phyloP scores from a whole-genome alignment of 2,888 invertebrate species.

The Drosophila anomelani region DNA sequence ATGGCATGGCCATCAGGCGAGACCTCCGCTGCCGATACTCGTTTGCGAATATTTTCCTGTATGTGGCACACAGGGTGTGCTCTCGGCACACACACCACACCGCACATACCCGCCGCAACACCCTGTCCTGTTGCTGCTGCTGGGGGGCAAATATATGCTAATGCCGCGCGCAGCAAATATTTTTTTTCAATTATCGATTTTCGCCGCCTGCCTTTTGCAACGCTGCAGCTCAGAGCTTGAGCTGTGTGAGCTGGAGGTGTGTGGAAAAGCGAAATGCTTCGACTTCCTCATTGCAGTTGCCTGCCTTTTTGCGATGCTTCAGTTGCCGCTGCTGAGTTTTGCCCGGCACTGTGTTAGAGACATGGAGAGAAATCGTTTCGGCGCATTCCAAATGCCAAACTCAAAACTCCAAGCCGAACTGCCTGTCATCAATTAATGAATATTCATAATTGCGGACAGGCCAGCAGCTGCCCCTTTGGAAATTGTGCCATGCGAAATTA shows the following conservation, averaged over 20 bases:
- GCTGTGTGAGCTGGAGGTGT: slow-evolving; percentile 41
- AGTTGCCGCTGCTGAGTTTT: slow-evolving; percentile 18
- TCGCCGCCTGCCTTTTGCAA: slow-evolving; percentile 56
- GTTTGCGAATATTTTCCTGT: slow-evolving; percentile 76
- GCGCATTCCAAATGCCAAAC: slow-evolving; percentile 24
- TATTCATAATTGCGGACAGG: slow-evolving; percentile 49
- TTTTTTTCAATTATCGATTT: slow-evolving; percentile 75
- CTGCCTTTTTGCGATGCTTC: slow-evolving; percentile 35
- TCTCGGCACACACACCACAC: background rate
- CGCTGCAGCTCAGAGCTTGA: slow-evolving; percentile 23
- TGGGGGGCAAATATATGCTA: slow-evolving; percentile 31
- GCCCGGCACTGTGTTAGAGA: slow-evolving; percentile 10
- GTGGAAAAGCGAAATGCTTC: slow-evolving; percentile 15
- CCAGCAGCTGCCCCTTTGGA: slow-evolving; percentile 34
- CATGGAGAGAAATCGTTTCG: slow-evolving; percentile 30
- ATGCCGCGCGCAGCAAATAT: slow-evolving; percentile 47
- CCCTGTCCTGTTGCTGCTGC: slow-evolving; percentile 21
- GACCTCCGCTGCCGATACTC: slow-evolving; percentile 28
- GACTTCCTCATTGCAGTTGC: slow-evolving; percentile 71
- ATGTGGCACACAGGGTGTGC: slow-evolving; percentile 48
- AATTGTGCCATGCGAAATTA: slow-evolving; percentile 64
- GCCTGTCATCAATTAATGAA: slow-evolving; percentile 56
- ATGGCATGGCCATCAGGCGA: slow-evolving; percentile 67
- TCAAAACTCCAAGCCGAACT: slow-evolving; percentile 35
- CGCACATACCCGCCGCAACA: slow-evolving; percentile 19